Conservation (phyloP, 2,797 vertebrate species). For the Dipus sagitta region DNA sequence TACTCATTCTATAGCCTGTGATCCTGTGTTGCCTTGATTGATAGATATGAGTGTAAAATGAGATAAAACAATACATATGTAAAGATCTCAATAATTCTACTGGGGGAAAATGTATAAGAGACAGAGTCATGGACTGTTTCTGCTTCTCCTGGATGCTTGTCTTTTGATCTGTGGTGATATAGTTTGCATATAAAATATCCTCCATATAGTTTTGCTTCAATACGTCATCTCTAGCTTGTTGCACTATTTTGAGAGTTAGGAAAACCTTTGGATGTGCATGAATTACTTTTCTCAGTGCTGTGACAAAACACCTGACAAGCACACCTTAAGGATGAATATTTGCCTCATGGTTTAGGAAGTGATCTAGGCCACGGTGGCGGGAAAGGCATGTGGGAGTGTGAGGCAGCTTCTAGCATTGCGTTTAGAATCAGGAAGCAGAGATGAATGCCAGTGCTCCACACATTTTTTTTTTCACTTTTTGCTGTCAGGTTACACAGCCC, state of each 20-base stretch:
- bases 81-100: neutral
- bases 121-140: neutral
- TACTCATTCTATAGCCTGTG: neutral
- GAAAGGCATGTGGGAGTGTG: neutral
- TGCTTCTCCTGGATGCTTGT: neutral
- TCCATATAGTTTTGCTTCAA: neutral
- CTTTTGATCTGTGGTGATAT: neutral
- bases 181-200: neutral
- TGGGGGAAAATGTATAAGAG: neutral
- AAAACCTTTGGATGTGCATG: no score
- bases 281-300: neutral
- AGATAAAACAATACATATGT: neutral
- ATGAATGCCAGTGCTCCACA: no score
- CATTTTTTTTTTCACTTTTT: no score
- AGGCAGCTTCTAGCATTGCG: neutral
- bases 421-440: neutral
- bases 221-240: no score
- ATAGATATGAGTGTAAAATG: neutral
- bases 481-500: no score
- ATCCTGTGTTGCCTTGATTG: neutral
- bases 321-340: neutral
- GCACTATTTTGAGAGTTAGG: neutral
- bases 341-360: neutral
- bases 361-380: neutral
- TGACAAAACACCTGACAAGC: neutral